Evolutionary conservation across 2,113 vertebrate species (phyloP).

Genomic region (Callionymus lyra): DNA sequence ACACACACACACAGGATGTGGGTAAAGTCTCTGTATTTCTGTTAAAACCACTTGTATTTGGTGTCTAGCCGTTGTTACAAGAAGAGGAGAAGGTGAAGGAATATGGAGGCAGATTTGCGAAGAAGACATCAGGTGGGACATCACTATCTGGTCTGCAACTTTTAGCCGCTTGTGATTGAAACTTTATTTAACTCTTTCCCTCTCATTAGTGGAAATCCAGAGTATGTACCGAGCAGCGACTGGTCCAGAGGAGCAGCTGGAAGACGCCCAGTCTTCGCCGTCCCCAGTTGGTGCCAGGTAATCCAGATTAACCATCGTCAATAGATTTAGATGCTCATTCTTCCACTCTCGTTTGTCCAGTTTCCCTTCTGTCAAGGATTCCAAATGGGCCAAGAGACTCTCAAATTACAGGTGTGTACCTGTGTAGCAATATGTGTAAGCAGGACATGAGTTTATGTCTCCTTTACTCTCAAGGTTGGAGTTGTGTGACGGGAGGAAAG

Average conservation of each 20-base stretch:
- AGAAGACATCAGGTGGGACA: conserved; percentile 25
- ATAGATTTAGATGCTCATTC: not conserved
- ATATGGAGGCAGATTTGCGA: conserved; percentile 19
- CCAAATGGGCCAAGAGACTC: conserved; percentile 64
- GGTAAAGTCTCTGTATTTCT: no score
- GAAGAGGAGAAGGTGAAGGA: conserved; percentile 40
- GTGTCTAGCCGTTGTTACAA: no score
- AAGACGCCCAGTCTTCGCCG: conserved; percentile 12
- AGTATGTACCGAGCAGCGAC: conserved; percentile 26
- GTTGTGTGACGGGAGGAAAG: conserved; percentile 53
- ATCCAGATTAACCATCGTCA: not conserved
- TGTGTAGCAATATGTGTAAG: no score
- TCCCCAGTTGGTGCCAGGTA: conserved; percentile 11
- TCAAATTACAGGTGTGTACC: conserved; percentile 46
- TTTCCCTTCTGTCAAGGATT: conserved; percentile 9
- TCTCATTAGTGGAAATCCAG: conserved; percentile 25
- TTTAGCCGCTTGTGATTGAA: no score
- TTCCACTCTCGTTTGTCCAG: conserved; percentile 8
- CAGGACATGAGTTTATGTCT: conserved; percentile 14
- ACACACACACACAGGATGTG: no score
- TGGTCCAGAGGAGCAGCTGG: conserved; percentile 5
- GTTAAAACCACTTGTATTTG: no score
- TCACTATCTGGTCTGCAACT: no score
- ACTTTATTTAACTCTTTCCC: conserved; percentile 4
- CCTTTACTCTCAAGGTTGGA: conserved; percentile 59